A percentile compares a stretch with the other conserved stretches of the same genome.
Conservation (phyloP, 2,113 vertebrate species). For the Brachypodius melanocephalos region DNA sequence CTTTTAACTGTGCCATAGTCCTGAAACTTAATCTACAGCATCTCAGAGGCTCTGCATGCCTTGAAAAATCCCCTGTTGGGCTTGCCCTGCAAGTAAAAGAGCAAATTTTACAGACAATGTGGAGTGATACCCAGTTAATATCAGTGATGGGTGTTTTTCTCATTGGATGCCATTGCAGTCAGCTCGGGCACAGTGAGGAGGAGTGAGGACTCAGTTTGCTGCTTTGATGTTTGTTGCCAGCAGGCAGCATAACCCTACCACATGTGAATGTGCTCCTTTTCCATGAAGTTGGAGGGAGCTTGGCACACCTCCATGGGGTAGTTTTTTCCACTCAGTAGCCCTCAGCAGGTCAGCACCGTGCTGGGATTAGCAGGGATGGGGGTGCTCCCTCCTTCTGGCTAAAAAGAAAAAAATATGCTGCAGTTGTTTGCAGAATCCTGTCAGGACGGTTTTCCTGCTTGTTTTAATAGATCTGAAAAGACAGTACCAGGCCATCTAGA, state of each 20-base stretch:
- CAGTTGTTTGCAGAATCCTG: slow-evolving; percentile 5
- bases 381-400: not conserved
- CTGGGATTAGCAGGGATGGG: not conserved
- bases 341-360: not conserved
- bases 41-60: not conserved
- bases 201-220: not conserved
- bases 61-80: not conserved
- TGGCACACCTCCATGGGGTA: not conserved
- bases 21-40: not conserved
- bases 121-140: not conserved
- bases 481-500: slow-evolving; percentile 40
- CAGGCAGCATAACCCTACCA: not conserved
- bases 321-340: not conserved
- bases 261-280: not conserved
- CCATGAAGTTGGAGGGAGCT: not conserved
- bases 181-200: not conserved
- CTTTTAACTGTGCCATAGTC: not conserved
- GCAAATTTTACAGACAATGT: not conserved
- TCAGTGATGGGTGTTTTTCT: not conserved
- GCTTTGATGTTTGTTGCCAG: not conserved
- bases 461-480: slow-evolving; percentile 15
- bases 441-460: not conserved
- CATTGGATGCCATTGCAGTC: not conserved
- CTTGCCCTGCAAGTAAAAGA: not conserved
- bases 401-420: not conserved